Evolutionary conservation across 2,113 vertebrate species (phyloP).

Genomic region (Syngnathus typhle): DNA sequence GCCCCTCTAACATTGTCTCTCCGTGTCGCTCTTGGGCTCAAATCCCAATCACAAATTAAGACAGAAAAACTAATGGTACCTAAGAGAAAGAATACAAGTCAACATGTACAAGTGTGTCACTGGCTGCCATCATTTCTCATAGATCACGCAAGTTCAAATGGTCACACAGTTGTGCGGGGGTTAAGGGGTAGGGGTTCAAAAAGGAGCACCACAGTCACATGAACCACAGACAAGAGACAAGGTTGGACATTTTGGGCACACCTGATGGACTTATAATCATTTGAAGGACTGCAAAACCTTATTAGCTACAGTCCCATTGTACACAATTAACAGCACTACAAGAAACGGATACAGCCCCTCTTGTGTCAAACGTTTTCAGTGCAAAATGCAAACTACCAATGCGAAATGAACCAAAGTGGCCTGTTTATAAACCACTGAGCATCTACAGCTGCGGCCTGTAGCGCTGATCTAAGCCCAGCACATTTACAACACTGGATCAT

Average conservation of each 20-base stretch:
- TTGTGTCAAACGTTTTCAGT: slow-evolving; percentile 17
- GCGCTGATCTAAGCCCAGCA: slow-evolving; percentile 2
- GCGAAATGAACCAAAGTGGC: slow-evolving; percentile 7
- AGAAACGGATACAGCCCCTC: slow-evolving; percentile 56
- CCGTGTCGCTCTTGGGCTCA: slow-evolving; percentile 81
- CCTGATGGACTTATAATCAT: slow-evolving; percentile 60
- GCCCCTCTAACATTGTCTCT: slow-evolving; percentile 87
- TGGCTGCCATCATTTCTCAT: slow-evolving; percentile 51
- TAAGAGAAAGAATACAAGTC: slow-evolving; percentile 99
- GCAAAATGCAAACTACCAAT: slow-evolving; percentile 1
- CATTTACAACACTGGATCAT: slow-evolving; percentile 6
- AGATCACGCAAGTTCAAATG: slow-evolving; percentile 43
- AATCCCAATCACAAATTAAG: slow-evolving; percentile 93
- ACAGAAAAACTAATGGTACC: slow-evolving; percentile 99
- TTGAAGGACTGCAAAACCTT: slow-evolving; percentile 63
- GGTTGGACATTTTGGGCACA: slow-evolving; percentile 59
- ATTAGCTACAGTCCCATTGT: slow-evolving; percentile 61
- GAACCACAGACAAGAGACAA: slow-evolving; percentile 54
- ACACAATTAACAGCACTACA: slow-evolving; percentile 51
- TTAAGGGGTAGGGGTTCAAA: slow-evolving; percentile 31
- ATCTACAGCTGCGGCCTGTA: neutral
- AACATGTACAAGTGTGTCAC: slow-evolving; percentile 80
- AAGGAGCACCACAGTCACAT: slow-evolving; percentile 67
- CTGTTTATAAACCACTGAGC: slow-evolving; percentile 4
- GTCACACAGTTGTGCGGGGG: slow-evolving; percentile 48